phyloP scores from a whole-genome alignment of 1,140 invertebrate species.

The Bombus confusus region DNA sequence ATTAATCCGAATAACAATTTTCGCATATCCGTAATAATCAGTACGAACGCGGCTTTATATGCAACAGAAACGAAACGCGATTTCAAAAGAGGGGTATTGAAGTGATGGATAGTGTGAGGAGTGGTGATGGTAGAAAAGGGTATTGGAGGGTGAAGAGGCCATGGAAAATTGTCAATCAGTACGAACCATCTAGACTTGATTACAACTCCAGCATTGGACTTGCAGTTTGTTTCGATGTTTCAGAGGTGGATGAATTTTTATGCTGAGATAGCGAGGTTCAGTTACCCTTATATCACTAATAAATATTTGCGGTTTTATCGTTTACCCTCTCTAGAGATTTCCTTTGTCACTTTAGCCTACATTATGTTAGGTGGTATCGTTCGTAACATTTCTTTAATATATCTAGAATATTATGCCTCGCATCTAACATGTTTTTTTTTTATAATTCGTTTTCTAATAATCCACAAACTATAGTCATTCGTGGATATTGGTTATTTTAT shows the following conservation, averaged over 20 bases:
- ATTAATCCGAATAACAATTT: not conserved
- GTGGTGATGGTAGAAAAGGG: slow-evolving; percentile 37
- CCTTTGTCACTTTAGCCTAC: slow-evolving; percentile 24
- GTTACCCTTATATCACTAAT: slow-evolving; percentile 30
- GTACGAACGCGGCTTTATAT: slow-evolving; percentile 44
- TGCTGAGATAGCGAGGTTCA: slow-evolving; percentile 23
- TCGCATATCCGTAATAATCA: not conserved
- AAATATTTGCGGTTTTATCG: slow-evolving; percentile 49
- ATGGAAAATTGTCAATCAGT: slow-evolving; percentile 79
- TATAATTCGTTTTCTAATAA: not conserved
- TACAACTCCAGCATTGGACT: slow-evolving; percentile 68
- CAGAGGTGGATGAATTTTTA: slow-evolving; percentile 61
- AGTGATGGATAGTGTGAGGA: slow-evolving; percentile 37
- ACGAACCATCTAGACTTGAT: slow-evolving; percentile 76
- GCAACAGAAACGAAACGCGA: slow-evolving; percentile 58
- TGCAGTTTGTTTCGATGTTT: slow-evolving; percentile 47
- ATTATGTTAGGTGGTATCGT: not conserved
- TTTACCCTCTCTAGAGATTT: not conserved
- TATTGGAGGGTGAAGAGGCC: slow-evolving; percentile 52
- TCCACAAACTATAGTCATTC: not conserved
- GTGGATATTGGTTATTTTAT: not conserved
- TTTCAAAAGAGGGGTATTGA: slow-evolving; percentile 40
- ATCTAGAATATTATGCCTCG: too few species aligned
- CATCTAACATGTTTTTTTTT: too few species aligned
- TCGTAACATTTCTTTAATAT: not conserved